Percentiles rank a stretch among this genome's conserved stretches.
Evolutionary conservation across 1,140 invertebrate genomes (phyloP).

Genomic region (Drosophila parabipectinata): DNA sequence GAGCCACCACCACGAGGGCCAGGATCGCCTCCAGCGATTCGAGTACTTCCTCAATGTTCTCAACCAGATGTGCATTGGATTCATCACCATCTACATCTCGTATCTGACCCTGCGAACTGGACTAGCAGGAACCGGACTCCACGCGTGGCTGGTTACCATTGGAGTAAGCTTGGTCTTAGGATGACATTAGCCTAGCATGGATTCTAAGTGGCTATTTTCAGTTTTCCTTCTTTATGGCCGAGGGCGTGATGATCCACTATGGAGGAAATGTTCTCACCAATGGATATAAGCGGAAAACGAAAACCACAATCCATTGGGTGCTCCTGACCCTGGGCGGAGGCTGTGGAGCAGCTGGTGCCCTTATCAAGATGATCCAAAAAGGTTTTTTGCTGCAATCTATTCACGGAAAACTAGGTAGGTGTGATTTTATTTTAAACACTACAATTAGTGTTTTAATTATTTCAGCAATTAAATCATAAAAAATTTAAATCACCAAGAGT

Average conservation of each 20-base stretch:
- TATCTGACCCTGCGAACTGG: conserved; percentile 67
- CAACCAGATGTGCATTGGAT: conserved; percentile 80
- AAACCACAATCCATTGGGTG: conserved; percentile 81
- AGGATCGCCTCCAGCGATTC: conserved; percentile 39
- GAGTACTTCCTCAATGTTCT: conserved; percentile 71
- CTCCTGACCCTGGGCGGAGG: conserved; percentile 67
- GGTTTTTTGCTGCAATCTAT: conserved; percentile 52
- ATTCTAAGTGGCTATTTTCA: conserved; percentile 7
- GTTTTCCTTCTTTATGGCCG: conserved; percentile 81
- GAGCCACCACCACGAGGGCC: conserved; percentile 43
- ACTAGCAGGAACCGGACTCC: conserved; percentile 50
- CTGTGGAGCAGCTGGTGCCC: conserved; percentile 66
- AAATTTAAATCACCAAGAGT: background rate
- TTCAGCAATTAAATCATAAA: background rate
- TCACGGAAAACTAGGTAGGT: conserved; percentile 76
- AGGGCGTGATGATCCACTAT: conserved; percentile 79
- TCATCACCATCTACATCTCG: conserved; percentile 78
- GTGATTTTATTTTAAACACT: background rate
- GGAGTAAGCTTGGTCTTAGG: conserved; percentile 49
- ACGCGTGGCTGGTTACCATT: conserved; percentile 78
- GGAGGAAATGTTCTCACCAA: conserved; percentile 70
- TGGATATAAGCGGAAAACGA: conserved; percentile 62
- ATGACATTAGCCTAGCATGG: background rate
- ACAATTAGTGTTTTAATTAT: too few relatives aligned
- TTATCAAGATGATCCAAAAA: conserved; percentile 75